phyloP scores from a whole-genome alignment of 1,140 invertebrate species.

The Zaprionus inermis region DNA sequence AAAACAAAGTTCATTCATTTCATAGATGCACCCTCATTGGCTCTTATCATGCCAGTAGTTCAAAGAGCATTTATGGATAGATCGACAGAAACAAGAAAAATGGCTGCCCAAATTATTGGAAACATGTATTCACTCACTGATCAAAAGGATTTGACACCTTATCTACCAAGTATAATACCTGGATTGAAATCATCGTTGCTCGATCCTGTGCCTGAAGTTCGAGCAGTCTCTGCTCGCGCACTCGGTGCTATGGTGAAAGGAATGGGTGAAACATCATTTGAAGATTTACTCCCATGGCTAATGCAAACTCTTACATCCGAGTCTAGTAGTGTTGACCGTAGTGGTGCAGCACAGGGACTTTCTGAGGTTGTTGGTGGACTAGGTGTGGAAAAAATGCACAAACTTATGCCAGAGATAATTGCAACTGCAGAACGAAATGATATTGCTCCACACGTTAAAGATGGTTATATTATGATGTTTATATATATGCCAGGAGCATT shows the following conservation, averaged over 20 bases:
- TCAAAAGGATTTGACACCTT: constrained; percentile 98
- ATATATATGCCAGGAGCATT: constrained; percentile 99
- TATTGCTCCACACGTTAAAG: constrained; percentile 98
- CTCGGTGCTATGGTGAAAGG: constrained; percentile 98
- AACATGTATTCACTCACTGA: constrained; percentile 99
- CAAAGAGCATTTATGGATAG: constrained; percentile 98
- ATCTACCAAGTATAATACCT: constrained; percentile 98
- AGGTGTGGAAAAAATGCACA: constrained; percentile 97
- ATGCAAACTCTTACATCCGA: constrained; percentile 99
- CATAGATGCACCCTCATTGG: constrained; percentile 99
- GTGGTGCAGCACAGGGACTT: constrained; percentile 98
- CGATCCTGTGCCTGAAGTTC: constrained; percentile 98
- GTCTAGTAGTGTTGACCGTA: constrained; percentile 96
- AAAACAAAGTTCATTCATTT: constrained; percentile 99
- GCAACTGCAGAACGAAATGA: constrained; percentile 96
- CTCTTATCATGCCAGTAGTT: constrained; percentile 99
- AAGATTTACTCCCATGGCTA: constrained; percentile 98
- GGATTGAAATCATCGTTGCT: constrained; percentile 97
- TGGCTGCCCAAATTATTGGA: constrained; percentile 99
- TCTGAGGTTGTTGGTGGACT: constrained; percentile 97
- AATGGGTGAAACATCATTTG: constrained; percentile 98
- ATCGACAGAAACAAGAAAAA: constrained; percentile 98
- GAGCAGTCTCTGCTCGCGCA: constrained; percentile 96
- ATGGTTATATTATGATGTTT: constrained; percentile 99
- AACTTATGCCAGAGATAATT: constrained; percentile 99